Base-by-base conservation (phyloP, 2,797 vertebrate species). In the Sebastes vulpes region DNA sequence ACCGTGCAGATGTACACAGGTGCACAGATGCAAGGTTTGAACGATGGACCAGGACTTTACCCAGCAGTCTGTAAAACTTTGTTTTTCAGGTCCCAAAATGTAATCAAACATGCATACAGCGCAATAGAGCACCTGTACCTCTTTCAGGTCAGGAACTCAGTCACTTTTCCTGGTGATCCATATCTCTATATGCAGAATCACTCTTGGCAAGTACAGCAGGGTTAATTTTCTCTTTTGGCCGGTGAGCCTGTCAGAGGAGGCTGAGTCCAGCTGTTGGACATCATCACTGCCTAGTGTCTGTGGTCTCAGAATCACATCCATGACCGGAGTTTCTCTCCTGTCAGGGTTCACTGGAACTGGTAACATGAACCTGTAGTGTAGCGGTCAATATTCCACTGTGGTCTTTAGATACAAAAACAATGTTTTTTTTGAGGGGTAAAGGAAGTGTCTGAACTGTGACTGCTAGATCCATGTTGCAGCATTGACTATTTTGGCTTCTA, bases 251-350 rank as follows among this genome's bases (percentile, higher is more conserved):
- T 29, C 64, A 74, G 69, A 64, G 35, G 20, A 38, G 48, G 50
- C n/a, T 32, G 67, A 81, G 29, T 20, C 74, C 77, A 85, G 59
- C 71, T 81, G 69, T 65, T 61, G 50, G 68, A 61, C 46, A 58
- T 58, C 21, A 65, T 57, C 63, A 26, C 63, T 38, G 67, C 59
- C 42, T 50, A 8, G 50, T 16, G 54, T 60, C 29, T 72, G 64
- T 32, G 59, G 20, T 70, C 35, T 76, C 65, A 46, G 42, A 21
- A 31, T 31, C 25, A 31, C 38, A 70, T 66, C 71, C 28, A 29
- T 64, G 50, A 72, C 58, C 23, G 1, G 52, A 60, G 42, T 35
- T 29, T 53, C 50, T 16, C 26, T 28, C 21, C 31, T 28, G 38
- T 75, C 63, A 53, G 14, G 54, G 18, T 64, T 46, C 50, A 64